Percentiles rank a stretch among this genome's conserved stretches.
Conservation (phyloP, 2,113 vertebrate species). For the Rhipidura dahli region DNA sequence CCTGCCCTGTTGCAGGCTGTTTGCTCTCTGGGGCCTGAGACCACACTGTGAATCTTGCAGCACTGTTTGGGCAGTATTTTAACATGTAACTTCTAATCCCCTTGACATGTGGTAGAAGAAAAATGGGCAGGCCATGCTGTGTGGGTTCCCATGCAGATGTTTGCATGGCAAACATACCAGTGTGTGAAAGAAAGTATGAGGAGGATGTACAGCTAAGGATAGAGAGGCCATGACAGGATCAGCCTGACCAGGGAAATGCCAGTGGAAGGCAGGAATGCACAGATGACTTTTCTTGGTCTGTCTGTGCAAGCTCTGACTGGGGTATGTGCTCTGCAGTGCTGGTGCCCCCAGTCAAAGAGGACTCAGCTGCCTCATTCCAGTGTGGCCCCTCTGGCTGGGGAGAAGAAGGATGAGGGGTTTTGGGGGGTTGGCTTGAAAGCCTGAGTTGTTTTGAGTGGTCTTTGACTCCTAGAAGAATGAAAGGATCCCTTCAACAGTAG, state of each 20-base stretch:
- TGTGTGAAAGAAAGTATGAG: neutral
- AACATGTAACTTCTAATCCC: neutral
- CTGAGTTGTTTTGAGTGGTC: neutral
- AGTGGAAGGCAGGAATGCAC: neutral
- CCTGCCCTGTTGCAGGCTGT: neutral
- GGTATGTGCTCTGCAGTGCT: neutral
- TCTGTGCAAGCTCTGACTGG: neutral
- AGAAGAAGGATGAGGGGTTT: neutral
- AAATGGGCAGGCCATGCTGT: neutral
- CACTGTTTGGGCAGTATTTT: neutral
- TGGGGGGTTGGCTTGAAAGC: neutral
- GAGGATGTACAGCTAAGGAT: neutral
- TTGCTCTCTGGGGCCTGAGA: neutral
- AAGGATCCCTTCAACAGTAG: neutral
- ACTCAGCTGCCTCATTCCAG: neutral
- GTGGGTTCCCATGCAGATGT: neutral
- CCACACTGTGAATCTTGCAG: neutral
- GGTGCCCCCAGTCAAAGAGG: neutral
- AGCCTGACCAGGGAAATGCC: neutral
- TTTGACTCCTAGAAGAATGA: neutral
- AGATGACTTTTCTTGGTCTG: neutral
- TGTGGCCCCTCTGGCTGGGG: neutral
- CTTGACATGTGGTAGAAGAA: neutral
- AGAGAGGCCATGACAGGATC: neutral
- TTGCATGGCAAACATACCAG: neutral